These are phyloP conservation scores for Microvelia longipes DNA, from an alignment of 1,140 invertebrate genomes.

Conservation along the genomic window DNA sequence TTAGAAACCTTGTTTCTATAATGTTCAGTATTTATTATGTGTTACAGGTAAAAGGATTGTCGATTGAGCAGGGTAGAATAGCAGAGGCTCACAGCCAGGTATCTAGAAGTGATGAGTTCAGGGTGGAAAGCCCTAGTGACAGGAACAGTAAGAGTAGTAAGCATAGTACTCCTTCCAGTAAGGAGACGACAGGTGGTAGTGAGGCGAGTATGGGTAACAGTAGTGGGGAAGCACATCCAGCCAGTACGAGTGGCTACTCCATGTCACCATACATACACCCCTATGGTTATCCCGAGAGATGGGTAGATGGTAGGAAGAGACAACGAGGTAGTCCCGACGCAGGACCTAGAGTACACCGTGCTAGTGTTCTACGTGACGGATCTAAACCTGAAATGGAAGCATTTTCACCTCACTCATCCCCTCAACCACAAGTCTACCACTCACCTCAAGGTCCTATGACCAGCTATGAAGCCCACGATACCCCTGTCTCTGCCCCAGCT, in stretches of 20 bases:
- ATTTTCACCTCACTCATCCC: conserved; percentile 10
- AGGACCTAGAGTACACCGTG: conserved; percentile 27
- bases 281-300: conserved; percentile 11
- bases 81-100: conserved; percentile 42
- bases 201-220: conserved; percentile 23
- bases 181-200: conserved; percentile 16
- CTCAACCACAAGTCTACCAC: conserved; percentile 2
- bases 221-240: conserved; percentile 26
- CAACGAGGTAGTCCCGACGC: conserved; percentile 20
- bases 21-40: not conserved
- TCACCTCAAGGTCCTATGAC: conserved; percentile 8
- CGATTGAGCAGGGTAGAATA: conserved; percentile 58
- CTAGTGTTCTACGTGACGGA: conserved; percentile 48
- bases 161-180: conserved; percentile 10
- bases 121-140: conserved; percentile 21
- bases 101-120: conserved; percentile 11
- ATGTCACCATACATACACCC: conserved; percentile 31
- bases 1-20: not conserved
- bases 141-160: conserved; percentile 14
- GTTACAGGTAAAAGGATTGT: conserved; percentile 55
- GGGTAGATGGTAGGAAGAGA: not conserved
- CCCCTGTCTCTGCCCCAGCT: conserved; percentile 25
- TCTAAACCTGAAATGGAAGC: conserved; percentile 23
- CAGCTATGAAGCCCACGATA: conserved; percentile 15
- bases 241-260: conserved; percentile 18